Percentiles rank a stretch among this genome's conserved stretches.
Conservation (phyloP, 2,113 vertebrate genomes). For the Passer montanus region DNA sequence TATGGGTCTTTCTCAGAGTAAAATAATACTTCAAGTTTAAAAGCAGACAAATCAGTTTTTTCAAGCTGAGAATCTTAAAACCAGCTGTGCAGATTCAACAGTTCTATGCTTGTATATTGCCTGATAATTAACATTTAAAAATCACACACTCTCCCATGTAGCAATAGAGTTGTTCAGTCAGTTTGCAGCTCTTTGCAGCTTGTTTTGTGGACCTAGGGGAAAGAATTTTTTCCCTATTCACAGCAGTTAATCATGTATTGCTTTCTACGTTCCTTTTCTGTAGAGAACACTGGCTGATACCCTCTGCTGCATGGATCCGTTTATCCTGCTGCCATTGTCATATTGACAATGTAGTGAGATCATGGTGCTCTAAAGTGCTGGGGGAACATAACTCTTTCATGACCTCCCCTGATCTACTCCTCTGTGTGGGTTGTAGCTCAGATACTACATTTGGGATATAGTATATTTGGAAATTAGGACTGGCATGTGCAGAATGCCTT, state of each 20-base stretch:
- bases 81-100: neutral
- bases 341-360: slow-evolving; percentile 53
- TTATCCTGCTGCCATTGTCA: slow-evolving; percentile 50
- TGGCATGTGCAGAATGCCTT: neutral
- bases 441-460: neutral
- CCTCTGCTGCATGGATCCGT: neutral
- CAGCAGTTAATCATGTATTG: slow-evolving; percentile 51
- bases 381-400: slow-evolving; percentile 18
- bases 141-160: neutral
- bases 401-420: neutral
- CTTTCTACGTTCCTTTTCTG: slow-evolving; percentile 1
- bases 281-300: neutral
- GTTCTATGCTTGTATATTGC: neutral
- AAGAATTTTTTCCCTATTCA: slow-evolving; percentile 32
- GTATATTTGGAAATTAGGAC: neutral
- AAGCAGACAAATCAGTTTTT: neutral
- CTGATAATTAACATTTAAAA: neutral
- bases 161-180: neutral
- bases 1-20: neutral
- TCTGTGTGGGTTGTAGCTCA: neutral
- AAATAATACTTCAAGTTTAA: neutral
- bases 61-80: neutral
- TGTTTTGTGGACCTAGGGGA: neutral
- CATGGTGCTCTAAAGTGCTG: neutral
- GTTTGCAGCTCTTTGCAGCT: neutral